Evolutionary conservation across 1,140 invertebrate species (phyloP).

Genomic region (Sipha flava): DNA sequence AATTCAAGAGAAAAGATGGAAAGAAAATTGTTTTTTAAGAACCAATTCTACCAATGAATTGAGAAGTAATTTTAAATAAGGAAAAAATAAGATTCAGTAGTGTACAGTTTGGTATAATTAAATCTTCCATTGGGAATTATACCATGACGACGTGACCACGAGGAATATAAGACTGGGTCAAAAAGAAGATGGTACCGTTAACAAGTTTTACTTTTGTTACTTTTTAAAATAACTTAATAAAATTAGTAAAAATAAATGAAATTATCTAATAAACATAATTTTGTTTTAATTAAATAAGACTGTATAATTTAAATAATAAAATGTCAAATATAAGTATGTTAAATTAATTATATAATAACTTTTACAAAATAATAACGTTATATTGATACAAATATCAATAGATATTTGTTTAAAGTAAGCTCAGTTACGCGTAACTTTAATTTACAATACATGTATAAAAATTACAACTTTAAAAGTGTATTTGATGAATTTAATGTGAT

Average conservation of each 20-base stretch:
- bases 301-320: too few relatives aligned
- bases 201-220: background rate
- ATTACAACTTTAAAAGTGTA: too few relatives aligned
- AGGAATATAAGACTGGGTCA: conserved; percentile 22
- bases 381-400: too few relatives aligned
- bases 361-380: too few relatives aligned
- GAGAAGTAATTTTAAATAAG: background rate
- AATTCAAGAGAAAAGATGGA: background rate
- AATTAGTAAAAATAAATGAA: background rate
- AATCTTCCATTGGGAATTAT: conserved; percentile 4
- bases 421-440: too few relatives aligned
- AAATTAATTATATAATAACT: too few relatives aligned
- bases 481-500: too few relatives aligned
- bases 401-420: too few relatives aligned
- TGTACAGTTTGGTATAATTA: conserved; percentile 18
- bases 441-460: too few relatives aligned
- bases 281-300: too few relatives aligned
- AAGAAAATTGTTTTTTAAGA: conserved; percentile 22
- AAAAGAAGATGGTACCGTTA: conserved; percentile 12
- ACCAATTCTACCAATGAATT: background rate
- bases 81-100: conserved; percentile 6
- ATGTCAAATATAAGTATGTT: too few relatives aligned
- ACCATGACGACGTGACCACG: conserved; percentile 19
- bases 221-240: background rate
- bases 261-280: too few relatives aligned